Conservation (phyloP, 2,797 vertebrate genomes). For the Menidia menidia region DNA sequence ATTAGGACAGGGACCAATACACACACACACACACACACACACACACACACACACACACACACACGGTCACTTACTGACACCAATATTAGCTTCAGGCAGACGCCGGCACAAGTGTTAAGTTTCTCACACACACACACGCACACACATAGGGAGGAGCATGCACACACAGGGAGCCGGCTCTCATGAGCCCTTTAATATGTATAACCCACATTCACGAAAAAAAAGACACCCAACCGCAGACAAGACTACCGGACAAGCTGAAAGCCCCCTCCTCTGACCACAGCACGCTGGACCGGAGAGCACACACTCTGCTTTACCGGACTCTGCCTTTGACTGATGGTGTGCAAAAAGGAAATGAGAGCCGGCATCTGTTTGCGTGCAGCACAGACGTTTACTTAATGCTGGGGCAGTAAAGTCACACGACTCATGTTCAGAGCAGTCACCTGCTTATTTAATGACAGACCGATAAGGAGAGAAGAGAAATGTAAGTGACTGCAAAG, state of each 20-base stretch:
- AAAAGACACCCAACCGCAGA: constrained; percentile 40
- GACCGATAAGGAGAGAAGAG: constrained; percentile 11
- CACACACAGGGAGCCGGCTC: constrained; percentile 8
- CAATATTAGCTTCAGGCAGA: constrained; percentile 66
- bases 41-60: constrained; percentile 26
- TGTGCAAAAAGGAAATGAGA: constrained; percentile 27
- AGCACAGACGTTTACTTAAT: constrained; percentile 29
- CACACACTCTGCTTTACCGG: constrained; percentile 26
- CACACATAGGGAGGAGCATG: constrained; percentile 41
- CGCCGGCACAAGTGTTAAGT: constrained; percentile 70
- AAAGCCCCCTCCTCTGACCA: constrained; percentile 33
- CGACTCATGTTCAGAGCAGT: constrained; percentile 30
- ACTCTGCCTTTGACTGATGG: constrained; percentile 13
- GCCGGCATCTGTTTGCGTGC: constrained; percentile 20
- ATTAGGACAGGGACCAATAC: constrained; percentile 51
- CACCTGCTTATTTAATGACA: constrained; percentile 33
- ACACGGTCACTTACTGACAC: constrained; percentile 55
- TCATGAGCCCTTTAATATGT: constrained; percentile 24
- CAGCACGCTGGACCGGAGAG: constrained; percentile 33
- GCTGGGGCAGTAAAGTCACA: constrained; percentile 53
- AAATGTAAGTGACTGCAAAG: neutral
- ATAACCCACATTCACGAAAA: constrained; percentile 30
- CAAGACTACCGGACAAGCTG: constrained; percentile 34
- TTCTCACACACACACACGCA: constrained; percentile 73
- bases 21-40: constrained; percentile 7